Base-by-base conservation (phyloP, 2,113 vertebrate species). In the Eulacestoma nigropectus region DNA sequence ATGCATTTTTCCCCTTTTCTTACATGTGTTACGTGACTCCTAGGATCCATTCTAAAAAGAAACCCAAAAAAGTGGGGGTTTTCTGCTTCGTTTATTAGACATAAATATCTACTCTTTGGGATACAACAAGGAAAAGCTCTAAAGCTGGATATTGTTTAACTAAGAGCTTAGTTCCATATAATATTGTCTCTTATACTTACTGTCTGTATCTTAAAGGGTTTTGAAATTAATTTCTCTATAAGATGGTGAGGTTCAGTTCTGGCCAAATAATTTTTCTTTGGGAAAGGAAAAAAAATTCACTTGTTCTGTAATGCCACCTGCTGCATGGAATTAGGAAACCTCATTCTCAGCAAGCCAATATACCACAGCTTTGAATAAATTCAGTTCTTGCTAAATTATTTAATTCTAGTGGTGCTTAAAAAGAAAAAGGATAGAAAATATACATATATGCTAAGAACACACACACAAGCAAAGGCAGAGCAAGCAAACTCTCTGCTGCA, bases 251-350 rank as follows among this genome's bases (percentile, higher is more conserved):
- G 19, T 75, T 22, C 19, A 14, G 8, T 65, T 91, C 57, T 69
- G 60, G 53, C 5, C 57, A 78, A 75, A 30, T 10, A 37, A 19
- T 49, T 73, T 85, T 89, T 55, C 15, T 17, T 42, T 25, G 14
- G 27, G 35, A 67, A 77, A 90, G 10, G 26, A 37, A 52, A 81
- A 77, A 65, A 39, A 67, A 44, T 16, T 73, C 33, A 44, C 74
- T 94, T 95, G 78, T 95, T 96, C 82, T 95, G 29, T 72, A 90
- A 94, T 89, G 96, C 95, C 95, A 96, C 65, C 96, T 96, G 85
- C 93, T 96, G 96, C 79, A 80, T 41, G 41, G 68, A 88, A 46
- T 62, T 72, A 91, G 52, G 47, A 89, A 96, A 86, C 32, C 29
- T 56, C 27, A 67, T 56, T 81, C 37, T 72, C 22, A 72, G 26